Evolutionary conservation across 1,140 invertebrate genomes (phyloP).

Genomic region (Conus betulinus): DNA sequence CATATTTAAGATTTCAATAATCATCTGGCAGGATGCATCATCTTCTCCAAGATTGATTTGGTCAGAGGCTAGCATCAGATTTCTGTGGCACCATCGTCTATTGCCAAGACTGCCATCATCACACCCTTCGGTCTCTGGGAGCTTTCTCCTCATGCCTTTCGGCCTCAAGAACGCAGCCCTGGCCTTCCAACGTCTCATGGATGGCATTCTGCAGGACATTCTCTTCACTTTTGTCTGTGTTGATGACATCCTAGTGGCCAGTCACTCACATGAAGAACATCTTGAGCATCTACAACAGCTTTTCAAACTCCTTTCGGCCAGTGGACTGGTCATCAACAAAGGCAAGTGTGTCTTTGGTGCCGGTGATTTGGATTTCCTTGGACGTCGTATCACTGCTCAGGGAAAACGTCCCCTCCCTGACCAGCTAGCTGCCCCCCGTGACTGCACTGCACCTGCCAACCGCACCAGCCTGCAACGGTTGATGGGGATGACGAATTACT

Average conservation of each 20-base stretch:
- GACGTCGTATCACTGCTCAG: not conserved
- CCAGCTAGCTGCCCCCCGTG: not conserved
- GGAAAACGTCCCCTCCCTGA: not conserved
- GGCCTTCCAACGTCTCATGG: conserved; percentile 26
- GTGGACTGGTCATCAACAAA: conserved; percentile 17
- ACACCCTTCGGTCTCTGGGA: too few relatives aligned
- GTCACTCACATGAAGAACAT: too few relatives aligned
- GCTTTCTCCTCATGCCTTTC: conserved; percentile 1
- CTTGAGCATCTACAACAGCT: too few relatives aligned
- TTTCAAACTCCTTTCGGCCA: too few relatives aligned
- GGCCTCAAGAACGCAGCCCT: conserved; percentile 19
- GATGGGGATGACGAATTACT: conserved; percentile 69
- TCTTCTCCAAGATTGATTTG: conserved; percentile 22
- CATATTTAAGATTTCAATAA: not conserved
- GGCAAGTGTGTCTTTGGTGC: conserved; percentile 3
- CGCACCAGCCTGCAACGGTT: conserved; percentile 39
- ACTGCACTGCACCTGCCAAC: not conserved
- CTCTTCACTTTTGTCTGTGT: too few relatives aligned
- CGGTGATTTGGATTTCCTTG: conserved; percentile 12
- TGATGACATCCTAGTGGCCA: too few relatives aligned
- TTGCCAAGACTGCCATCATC: not conserved
- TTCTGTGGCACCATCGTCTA: not conserved
- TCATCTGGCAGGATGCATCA: not conserved
- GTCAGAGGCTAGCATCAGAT: conserved; percentile 10
- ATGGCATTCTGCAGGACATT: too few relatives aligned